A percentile compares a stretch with the other conserved stretches of the same genome.
Evolutionary conservation across 2,113 vertebrate genomes (phyloP).

Genomic region (Argyrosomus japonicus): DNA sequence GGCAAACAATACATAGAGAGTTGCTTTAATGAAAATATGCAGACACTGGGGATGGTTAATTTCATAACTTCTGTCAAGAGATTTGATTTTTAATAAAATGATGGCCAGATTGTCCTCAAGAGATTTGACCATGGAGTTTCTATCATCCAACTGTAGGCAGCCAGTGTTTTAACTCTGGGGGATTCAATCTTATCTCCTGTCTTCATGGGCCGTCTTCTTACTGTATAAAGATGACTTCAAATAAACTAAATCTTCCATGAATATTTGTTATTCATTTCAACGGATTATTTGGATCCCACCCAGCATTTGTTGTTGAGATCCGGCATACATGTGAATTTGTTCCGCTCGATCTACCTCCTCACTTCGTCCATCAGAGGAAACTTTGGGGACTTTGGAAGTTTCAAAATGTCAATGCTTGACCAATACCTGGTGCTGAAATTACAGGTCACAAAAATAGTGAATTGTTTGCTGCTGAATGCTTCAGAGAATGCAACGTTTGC

Average conservation of each 20-base stretch:
- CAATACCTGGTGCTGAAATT: slow-evolving; percentile 22
- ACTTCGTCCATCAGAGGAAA: slow-evolving; percentile 10
- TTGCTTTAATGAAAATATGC: not conserved
- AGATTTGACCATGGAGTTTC: not conserved
- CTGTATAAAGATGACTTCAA: not conserved
- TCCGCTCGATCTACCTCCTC: not conserved
- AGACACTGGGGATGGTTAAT: not conserved
- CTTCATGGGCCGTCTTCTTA: not conserved
- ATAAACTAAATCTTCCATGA: not conserved
- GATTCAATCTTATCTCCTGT: not conserved
- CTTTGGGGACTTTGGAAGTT: slow-evolving; percentile 18
- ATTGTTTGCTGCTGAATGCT: slow-evolving; percentile 20
- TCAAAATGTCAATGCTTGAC: slow-evolving; percentile 21
- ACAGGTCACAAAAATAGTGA: slow-evolving; percentile 36
- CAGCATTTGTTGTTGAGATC: not conserved
- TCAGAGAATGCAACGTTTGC: slow-evolving; percentile 29
- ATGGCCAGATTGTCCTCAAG: not conserved
- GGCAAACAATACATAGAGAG: not conserved
- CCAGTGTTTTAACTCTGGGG: not conserved
- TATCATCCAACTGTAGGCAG: not conserved
- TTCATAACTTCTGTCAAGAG: not conserved
- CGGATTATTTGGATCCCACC: not conserved
- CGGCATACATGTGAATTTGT: not conserved
- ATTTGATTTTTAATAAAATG: not conserved
- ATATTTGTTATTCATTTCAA: not conserved